Percentiles rank a stretch among this genome's conserved stretches.
These are phyloP conservation scores for Gavia stellata DNA, from an alignment of 2,113 vertebrate species.

Conservation along the genomic window DNA sequence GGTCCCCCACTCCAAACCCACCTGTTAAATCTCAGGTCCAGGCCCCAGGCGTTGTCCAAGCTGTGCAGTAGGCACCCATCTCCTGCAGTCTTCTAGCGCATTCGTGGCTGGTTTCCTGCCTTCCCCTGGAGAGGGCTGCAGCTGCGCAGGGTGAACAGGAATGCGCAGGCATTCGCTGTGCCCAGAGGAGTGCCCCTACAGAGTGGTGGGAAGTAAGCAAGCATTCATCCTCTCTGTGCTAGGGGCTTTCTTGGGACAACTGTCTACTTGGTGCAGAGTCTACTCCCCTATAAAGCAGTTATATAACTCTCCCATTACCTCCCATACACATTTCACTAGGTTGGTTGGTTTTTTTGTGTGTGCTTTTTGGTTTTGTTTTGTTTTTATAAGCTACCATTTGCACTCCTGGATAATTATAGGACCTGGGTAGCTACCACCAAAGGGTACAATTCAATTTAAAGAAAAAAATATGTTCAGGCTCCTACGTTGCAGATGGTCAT, in stretches of 20 bases:
- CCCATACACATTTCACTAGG: rapidly evolving
- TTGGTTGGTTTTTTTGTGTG: not conserved
- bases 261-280: not conserved
- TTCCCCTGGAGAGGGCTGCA: too few species aligned
- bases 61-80: rapidly evolving
- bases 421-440: not conserved
- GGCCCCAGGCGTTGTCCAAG: rapidly evolving
- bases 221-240: rapidly evolving
- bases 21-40: rapidly evolving
- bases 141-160: rapidly evolving
- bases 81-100: not conserved
- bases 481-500: not conserved
- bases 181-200: rapidly evolving
- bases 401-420: not conserved
- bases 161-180: rapidly evolving
- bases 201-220: rapidly evolving
- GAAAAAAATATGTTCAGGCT: slow-evolving; percentile 21
- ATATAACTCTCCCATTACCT: not conserved
- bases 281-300: not conserved
- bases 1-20: rapidly evolving
- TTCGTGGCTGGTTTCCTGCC: rapidly evolving
- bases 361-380: not conserved
- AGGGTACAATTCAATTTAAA: slow-evolving; percentile 32
- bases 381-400: not conserved
- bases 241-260: not conserved